A percentile compares a stretch with the other conserved stretches of the same genome.
Conservation (phyloP, 2,797 vertebrate genomes). For the Characodon lateralis region DNA sequence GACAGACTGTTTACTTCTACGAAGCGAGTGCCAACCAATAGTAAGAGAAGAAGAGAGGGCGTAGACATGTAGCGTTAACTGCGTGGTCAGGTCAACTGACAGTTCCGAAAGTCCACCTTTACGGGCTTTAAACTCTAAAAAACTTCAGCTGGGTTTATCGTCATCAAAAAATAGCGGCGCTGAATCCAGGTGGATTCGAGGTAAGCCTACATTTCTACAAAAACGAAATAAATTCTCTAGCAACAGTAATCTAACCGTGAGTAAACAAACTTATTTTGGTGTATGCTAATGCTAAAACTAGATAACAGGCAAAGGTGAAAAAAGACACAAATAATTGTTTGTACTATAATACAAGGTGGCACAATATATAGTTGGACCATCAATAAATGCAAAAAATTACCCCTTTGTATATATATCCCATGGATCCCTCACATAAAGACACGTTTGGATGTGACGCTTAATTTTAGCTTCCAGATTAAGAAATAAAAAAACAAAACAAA, state of each 20-base stretch:
- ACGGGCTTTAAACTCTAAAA: not conserved
- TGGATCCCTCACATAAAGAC: too few species aligned
- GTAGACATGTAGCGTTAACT: not conserved
- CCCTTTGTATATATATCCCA: too few species aligned
- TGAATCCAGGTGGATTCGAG: not conserved
- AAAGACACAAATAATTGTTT: too few species aligned
- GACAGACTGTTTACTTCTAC: not conserved
- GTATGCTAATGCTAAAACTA: not conserved
- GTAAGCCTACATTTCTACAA: not conserved
- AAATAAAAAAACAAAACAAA: not conserved
- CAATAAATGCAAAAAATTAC: too few species aligned
- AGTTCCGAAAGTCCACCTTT: not conserved
- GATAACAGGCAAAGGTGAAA: too few species aligned
- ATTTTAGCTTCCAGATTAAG: not conserved
- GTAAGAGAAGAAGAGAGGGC: not conserved
- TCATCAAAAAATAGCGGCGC: not conserved
- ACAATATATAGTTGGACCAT: too few species aligned
- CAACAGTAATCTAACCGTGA: not conserved
- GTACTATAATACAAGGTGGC: too few species aligned
- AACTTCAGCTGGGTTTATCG: too few species aligned
- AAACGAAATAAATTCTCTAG: not conserved
- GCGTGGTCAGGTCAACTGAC: slow-evolving; percentile 1
- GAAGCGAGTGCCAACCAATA: not conserved
- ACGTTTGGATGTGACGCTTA: not conserved
- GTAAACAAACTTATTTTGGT: not conserved